Base-by-base conservation (phyloP, 2,888 invertebrate species). In the Diaprepes abbreviatus region DNA sequence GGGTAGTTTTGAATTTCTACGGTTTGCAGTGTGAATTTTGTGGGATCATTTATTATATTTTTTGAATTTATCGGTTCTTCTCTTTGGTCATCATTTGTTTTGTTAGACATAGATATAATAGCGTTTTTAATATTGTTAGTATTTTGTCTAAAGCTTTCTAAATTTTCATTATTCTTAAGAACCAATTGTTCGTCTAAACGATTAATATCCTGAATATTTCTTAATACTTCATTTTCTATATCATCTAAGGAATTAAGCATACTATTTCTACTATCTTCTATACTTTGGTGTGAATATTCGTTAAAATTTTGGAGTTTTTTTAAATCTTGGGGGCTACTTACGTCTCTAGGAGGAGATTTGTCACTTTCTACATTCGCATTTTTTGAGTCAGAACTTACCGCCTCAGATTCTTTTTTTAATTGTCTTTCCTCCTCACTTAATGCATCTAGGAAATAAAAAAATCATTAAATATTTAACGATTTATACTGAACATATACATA, bases 371-470 rank as follows among this genome's bases (percentile, higher is more conserved):
- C 21, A 14, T 43, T 68, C 60, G 60, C 66, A 68, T 73, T 50
- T 36, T 16, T 73, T 38, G 50, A 28, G 24, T 57, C 31, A 21
- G 40, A 73, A 83, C 83, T 84, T 83, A 84, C 84, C 83, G 82
- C 83, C 79, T 81, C 79, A 17, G 77, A 74, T 72, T 79, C 74
- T 73, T 78, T 79, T 77, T 77, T 79, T 57, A 74, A 59, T 57
- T 55, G 67, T 55, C 69, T 71, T 59, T 74, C 70, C 12, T 69
- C 70, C 7, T 68, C 72, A 24, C 38, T 72, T 17, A 68, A 36
- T n/a, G 60, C 50, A 62, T 74, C 74, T 74, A 55, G 14, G 21
- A 38, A 54, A 17, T 24, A 33, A 62, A 66, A 60, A 33, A 62
- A 70, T n/a, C 57, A 12, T 59, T 31, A 48, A 14, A 36, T 48